Base-by-base conservation (phyloP, 2,113 vertebrate species). In the Gopherus evgoodei region DNA sequence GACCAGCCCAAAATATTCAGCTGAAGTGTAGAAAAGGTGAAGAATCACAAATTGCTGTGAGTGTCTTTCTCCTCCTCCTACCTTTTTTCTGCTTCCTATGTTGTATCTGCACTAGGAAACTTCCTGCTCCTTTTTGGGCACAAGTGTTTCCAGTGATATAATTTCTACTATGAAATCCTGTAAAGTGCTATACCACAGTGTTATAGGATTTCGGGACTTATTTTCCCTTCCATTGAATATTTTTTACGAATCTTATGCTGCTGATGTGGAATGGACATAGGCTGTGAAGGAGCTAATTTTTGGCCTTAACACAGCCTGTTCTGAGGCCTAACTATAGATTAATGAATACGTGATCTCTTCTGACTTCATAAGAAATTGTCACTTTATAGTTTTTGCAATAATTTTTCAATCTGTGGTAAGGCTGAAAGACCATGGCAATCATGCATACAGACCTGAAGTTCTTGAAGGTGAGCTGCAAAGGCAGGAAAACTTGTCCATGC, bases 261-360 rank as follows among this genome's bases (percentile, higher is more conserved):
- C 29, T 65, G 65, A 10, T 69, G 35, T 69, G 17, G 65, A n/a
- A 69, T n/a, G 27, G 17, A 69, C 31, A 19, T 69, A 69, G 0
- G 35, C 17, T 35, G 27, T 29, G 57, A 59, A 59, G 27, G 35
- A 69, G 35, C 35, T n/a, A 38, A 69, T 19, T 17, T 69, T 8
- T n/a, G 19, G 65, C 21, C 35, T 69, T 69, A 69, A n/a, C 65
- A n/a, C 17, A n/a, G 35, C 7, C 35, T n/a, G 35, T 69, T 69
- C 31, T n/a, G 65, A 69, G 65, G 65, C 35, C 17, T 38, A 35
- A n/a, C 35, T 38, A 7, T 69, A n/a, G 35, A 21, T 69, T 69
- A 69, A 69, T 69, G 65, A n/a, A 9, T n/a, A n/a, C 17, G 1
- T 69, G 65, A 9, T 44, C 87, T 84, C 0, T 0, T n/a, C 52